These are phyloP conservation scores for Drosophila eugracilis DNA, from an alignment of 1,140 invertebrate genomes.

Conservation along the genomic window DNA sequence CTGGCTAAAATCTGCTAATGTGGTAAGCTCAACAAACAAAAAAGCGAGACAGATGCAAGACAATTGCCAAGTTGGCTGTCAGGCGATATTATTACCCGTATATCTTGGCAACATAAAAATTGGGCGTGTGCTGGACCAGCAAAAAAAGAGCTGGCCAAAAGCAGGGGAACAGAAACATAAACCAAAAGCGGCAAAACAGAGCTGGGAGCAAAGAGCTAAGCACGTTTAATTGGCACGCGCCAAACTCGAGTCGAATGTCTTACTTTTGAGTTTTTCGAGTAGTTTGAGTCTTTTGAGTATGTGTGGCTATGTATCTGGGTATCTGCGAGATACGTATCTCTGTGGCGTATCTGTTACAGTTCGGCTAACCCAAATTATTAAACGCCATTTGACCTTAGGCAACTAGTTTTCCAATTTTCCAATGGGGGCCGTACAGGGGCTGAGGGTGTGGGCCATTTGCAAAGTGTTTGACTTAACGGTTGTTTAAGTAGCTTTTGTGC, in stretches of 20 bases:
- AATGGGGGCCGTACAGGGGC: not conserved
- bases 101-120: constrained; percentile 37
- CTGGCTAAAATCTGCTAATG: constrained; percentile 19
- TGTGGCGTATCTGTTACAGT: constrained; percentile 26
- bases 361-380: constrained; percentile 76
- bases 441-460: constrained; percentile 55
- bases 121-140: constrained; percentile 64
- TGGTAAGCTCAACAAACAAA: constrained; percentile 6
- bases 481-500: constrained; percentile 63
- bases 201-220: constrained; percentile 40
- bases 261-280: constrained; percentile 34
- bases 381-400: constrained; percentile 81
- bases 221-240: constrained; percentile 79
- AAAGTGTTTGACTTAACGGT: constrained; percentile 71
- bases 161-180: constrained; percentile 5
- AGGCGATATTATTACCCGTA: constrained; percentile 40
- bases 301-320: constrained; percentile 29
- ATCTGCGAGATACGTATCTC: constrained; percentile 71
- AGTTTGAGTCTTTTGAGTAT: constrained; percentile 16
- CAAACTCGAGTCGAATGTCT: constrained; percentile 71
- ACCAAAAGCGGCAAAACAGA: constrained; percentile 21
- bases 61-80: constrained; percentile 51
- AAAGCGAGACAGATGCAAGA: constrained; percentile 28
- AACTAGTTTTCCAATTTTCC: constrained; percentile 27
- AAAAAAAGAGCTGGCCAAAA: constrained; percentile 26